Evolutionary conservation across 1,140 invertebrate species (phyloP).

Genomic region (Bombus pascuorum): DNA sequence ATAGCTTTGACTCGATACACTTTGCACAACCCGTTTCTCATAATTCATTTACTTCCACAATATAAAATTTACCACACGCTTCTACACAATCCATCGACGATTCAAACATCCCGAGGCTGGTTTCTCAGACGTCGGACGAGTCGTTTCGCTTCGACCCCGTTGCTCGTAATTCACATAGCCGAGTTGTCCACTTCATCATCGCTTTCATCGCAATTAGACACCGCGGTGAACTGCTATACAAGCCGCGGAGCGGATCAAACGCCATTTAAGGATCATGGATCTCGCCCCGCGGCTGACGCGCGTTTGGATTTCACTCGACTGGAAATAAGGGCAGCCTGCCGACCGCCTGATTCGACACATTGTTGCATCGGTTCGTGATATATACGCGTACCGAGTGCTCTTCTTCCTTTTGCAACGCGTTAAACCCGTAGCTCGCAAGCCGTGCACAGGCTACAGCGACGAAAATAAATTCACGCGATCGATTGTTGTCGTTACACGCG

Average conservation of each 20-base stretch:
- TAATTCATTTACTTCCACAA: not conserved
- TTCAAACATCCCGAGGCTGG: not conserved
- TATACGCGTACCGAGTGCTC: not conserved
- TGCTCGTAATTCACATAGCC: constrained; percentile 43
- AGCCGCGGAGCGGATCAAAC: constrained; percentile 35
- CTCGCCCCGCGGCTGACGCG: constrained; percentile 3
- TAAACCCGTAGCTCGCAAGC: too few species aligned
- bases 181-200: constrained; percentile 56
- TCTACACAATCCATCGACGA: not conserved
- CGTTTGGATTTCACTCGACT: constrained; percentile 34
- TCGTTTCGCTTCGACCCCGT: constrained; percentile 14
- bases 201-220: constrained; percentile 58
- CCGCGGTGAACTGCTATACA: constrained; percentile 24
- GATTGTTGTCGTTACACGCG: too few species aligned
- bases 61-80: too few species aligned
- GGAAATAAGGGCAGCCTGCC: constrained; percentile 30
- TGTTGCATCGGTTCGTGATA: not conserved
- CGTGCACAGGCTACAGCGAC: too few species aligned
- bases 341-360: not conserved
- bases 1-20: too few species aligned
- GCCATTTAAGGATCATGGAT: constrained; percentile 47
- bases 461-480: too few species aligned
- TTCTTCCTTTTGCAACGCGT: not conserved
- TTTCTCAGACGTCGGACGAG: not conserved
- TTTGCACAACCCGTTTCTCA: too few species aligned